Evolutionary conservation across 2,888 invertebrate species (phyloP).

Genomic region (Chirona hameri): DNA sequence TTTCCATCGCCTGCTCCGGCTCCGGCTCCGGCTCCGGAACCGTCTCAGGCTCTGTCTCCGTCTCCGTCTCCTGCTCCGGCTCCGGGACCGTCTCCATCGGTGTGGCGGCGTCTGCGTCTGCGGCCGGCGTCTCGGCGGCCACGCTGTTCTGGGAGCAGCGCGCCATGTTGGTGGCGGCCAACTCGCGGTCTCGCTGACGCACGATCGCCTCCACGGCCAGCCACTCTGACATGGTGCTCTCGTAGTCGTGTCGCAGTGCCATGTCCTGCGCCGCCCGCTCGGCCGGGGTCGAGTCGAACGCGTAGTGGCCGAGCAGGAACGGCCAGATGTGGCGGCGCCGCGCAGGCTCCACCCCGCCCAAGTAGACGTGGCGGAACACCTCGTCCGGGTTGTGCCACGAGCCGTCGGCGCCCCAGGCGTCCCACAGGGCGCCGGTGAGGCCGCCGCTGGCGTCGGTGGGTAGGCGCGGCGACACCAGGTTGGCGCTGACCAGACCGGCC

Average conservation of each 20-base stretch:
- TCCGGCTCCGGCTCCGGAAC: neutral
- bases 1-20: neutral
- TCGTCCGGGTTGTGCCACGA: constrained; percentile 55
- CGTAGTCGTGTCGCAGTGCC: constrained; percentile 64
- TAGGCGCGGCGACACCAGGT: constrained; percentile 59
- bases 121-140: constrained; percentile 50
- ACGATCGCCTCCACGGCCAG: constrained; percentile 90
- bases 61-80: constrained; percentile 32
- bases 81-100: constrained; percentile 30
- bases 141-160: constrained; percentile 57
- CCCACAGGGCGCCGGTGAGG: constrained; percentile 74
- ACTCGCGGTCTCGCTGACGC: constrained; percentile 72
- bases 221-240: constrained; percentile 93
- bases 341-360: constrained; percentile 78
- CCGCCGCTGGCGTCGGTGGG: constrained; percentile 50
- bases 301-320: constrained; percentile 78
- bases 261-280: constrained; percentile 64
- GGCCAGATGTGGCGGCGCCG: constrained; percentile 74
- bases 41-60: neutral
- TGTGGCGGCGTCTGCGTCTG: constrained; percentile 35
- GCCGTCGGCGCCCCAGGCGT: constrained; percentile 56
- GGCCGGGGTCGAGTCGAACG: constrained; percentile 66
- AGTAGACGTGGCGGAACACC: constrained; percentile 78
- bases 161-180: constrained; percentile 77
- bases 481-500: constrained; percentile 76